Evolutionary conservation across 1,140 invertebrate genomes (phyloP), one percentile per base, ranked within the genome.

Genomic region (Zaprionus ghesquierei): DNA sequence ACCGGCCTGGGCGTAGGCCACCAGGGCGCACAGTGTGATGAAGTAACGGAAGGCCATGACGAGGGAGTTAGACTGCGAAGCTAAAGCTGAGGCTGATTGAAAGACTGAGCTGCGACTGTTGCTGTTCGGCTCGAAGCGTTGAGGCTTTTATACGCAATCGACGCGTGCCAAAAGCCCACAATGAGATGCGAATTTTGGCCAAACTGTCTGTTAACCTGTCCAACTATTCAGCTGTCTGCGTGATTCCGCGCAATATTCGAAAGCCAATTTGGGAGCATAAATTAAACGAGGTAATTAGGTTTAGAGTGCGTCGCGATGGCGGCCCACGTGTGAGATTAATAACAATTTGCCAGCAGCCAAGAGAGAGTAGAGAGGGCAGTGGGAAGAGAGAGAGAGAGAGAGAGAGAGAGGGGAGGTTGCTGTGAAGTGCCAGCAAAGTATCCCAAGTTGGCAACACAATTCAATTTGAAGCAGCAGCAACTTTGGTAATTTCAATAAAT

Each of bases 1-100:
- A 31, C 93, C 93, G 60, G 93, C 93, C 23, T 92, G 91, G 81
- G 92, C 93, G 29, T 82, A 91, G 69, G 92, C 92, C 74, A 93
- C 62, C 49, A 92, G 58, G 51, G 92, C 89, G 80, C 92, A 92
- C 41, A 94, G 81, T 8, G 90, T 27, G 65, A 91, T 72, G 61
- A 93, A 61, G 75, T 93, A 86, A 65, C 89, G 85, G 81, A 91
- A 91, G 13, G 90, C 87, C 93, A 91, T 91, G 25, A 9, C 27
- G 20, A 56, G 5, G 25, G 35, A 35, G 23, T 8, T 55, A 46
- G 66, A 76, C 12, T 33, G 41, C 63, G 75, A 50, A 53, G 38
- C 31, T 68, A n/a, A 56, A 29, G 33, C 22, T 31, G 41, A 8
- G 35, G 54, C 23, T 63, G 62, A 51, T 44, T 33, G 49, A 55